phyloP scores from a whole-genome alignment of 53 echinoderm and acorn worm genomes.

The Luidia sarsii region DNA sequence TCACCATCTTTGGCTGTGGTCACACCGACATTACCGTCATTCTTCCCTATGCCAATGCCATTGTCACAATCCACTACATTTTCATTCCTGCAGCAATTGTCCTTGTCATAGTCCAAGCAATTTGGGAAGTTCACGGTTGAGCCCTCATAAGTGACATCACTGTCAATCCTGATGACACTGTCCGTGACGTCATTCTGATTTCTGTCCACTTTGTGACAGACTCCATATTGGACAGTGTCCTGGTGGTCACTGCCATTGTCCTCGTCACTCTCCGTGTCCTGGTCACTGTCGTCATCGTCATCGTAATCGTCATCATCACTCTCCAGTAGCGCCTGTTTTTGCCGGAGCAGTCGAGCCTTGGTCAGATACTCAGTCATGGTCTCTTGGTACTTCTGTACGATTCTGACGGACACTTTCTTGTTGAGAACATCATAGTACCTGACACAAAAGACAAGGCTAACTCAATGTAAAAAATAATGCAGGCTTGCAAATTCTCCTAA shows the following conservation, averaged over 20 bases:
- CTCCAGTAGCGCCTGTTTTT: slow-evolving; percentile 51
- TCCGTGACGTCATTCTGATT: not conserved
- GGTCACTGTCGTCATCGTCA: not conserved
- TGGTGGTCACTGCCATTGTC: not conserved
- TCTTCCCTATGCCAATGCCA: not conserved
- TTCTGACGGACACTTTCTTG: slow-evolving; percentile 6
- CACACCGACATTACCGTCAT: no score
- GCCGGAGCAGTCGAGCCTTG: slow-evolving; percentile 42
- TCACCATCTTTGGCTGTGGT: not conserved
- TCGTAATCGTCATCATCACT: slow-evolving; percentile 14
- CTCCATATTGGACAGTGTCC: not conserved
- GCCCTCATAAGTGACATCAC: no score
- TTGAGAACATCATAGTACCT: slow-evolving; percentile 55
- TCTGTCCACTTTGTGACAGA: not conserved
- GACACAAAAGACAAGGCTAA: not conserved
- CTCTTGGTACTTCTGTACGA: slow-evolving; percentile 23
- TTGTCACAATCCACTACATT: not conserved
- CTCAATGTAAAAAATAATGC: not conserved
- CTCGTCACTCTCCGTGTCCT: not conserved
- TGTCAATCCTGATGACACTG: no score
- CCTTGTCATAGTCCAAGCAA: not conserved
- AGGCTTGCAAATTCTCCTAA: not conserved
- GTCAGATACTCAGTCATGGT: slow-evolving; percentile 64
- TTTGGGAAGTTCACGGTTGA: no score
- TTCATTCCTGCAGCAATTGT: not conserved